Percentiles rank a stretch among this genome's conserved stretches.
Evolutionary conservation across 1,140 invertebrate species (phyloP).

Genomic region (Papilio aristodemus): DNA sequence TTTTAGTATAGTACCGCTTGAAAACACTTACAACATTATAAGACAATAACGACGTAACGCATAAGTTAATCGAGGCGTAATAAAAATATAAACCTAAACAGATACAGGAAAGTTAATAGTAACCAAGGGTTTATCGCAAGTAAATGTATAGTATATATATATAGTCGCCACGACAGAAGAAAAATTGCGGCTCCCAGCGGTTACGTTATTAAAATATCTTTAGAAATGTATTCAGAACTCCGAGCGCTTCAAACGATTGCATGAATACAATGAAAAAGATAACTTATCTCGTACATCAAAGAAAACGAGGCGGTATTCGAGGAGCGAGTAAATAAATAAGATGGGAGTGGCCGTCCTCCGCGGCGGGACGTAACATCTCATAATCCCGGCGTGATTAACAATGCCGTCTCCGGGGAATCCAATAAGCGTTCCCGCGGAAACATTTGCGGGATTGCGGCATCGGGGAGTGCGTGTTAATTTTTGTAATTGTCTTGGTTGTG

Average conservation of each 20-base stretch:
- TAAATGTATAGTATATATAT: not conserved
- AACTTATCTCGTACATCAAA: slow-evolving; percentile 23
- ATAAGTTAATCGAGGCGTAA: too few relatives aligned
- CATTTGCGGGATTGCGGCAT: slow-evolving; percentile 40
- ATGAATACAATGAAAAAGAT: slow-evolving; percentile 25
- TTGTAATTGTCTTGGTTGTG: slow-evolving; percentile 45
- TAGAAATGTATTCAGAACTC: slow-evolving; percentile 15
- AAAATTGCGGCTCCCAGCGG: not conserved
- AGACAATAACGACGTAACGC: too few relatives aligned
- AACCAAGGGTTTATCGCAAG: not conserved
- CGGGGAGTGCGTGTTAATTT: slow-evolving; percentile 44
- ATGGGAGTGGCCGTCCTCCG: slow-evolving; percentile 5
- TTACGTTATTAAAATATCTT: slow-evolving; percentile 21
- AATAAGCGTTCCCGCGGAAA: slow-evolving; percentile 40
- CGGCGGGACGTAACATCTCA: slow-evolving; percentile 22
- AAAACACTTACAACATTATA: too few relatives aligned
- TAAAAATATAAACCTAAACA: too few relatives aligned
- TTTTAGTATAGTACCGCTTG: not conserved
- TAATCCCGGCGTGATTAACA: slow-evolving; percentile 47
- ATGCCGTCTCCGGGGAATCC: slow-evolving; percentile 39
- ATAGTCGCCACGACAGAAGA: not conserved
- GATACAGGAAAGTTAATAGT: too few relatives aligned
- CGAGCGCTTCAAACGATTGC: slow-evolving; percentile 3
- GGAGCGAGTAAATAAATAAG: slow-evolving; percentile 7
- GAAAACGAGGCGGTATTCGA: slow-evolving; percentile 12